Percentiles rank a stretch among this genome's conserved stretches.
Conservation (phyloP, 2,797 vertebrate species). For the Distichodus sexfasciatus region DNA sequence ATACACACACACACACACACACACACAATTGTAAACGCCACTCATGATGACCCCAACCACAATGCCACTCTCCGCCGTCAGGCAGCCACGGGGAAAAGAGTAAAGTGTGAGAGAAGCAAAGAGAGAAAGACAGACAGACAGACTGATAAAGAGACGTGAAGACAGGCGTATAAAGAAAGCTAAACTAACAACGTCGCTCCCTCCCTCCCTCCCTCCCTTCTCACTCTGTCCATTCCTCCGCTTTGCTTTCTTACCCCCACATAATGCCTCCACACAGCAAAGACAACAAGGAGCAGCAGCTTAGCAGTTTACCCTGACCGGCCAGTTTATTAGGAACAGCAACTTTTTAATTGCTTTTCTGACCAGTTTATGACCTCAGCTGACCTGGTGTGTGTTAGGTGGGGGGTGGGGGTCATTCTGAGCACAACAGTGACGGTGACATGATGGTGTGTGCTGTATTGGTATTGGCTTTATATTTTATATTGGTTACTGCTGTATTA, state of each 20-base stretch:
- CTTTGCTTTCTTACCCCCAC: neutral
- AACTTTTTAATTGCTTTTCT: too few species aligned
- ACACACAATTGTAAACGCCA: conserved; percentile 32
- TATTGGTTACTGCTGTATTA: too few species aligned
- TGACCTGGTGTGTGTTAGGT: too few species aligned
- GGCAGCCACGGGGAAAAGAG: conserved; percentile 30
- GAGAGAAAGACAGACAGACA: conserved; percentile 12
- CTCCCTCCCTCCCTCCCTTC: neutral
- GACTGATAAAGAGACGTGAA: conserved; percentile 22
- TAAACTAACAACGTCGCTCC: conserved; percentile 26
- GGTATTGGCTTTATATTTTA: too few species aligned
- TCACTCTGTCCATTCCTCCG: neutral
- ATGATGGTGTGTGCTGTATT: too few species aligned
- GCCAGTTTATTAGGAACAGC: too few species aligned
- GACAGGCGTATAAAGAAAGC: conserved; percentile 26
- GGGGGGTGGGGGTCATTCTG: too few species aligned
- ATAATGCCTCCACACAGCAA: neutral
- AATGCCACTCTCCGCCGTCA: conserved; percentile 40
- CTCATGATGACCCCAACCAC: conserved; percentile 31
- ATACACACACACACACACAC: conserved; percentile 30
- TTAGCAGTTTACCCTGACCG: neutral
- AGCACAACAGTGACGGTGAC: too few species aligned
- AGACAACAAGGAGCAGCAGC: neutral
- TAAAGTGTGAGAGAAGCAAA: conserved; percentile 10
- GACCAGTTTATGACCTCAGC: too few species aligned